Base-by-base conservation (phyloP, 2,113 vertebrate species). In the Calyptommatus sinebrachiatus region DNA sequence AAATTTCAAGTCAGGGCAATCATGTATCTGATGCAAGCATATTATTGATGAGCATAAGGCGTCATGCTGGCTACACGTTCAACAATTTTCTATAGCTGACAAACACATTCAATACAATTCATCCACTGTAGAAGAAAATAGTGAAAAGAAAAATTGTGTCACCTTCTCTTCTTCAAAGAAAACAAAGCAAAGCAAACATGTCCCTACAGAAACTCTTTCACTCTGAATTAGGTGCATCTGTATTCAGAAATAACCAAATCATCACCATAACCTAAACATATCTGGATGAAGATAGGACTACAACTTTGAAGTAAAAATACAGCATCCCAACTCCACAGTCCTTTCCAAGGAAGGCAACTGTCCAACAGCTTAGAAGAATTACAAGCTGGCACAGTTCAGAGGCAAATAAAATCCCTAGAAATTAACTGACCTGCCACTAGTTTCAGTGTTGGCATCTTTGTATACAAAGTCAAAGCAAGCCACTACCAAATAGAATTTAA, bases 1-100 rank as follows among this genome's bases (percentile, higher is more conserved):
- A 83, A 86, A 83, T 83, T 90, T 86, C 87, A 91, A 92, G 90
- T 75, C 87, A 90, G 92, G 87, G 89, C 85, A 88, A 83, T 90
- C 87, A 84, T 71, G 24, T 90, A 87, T 79, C 87, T 81, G 73
- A 22, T 82, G 83, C 88, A 93, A 79, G 73, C 70, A 78, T 80
- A 24, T 8, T 12, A 70, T 18, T 89, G 88, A 92, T 88, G 79
- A 88, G 87, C 70, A 77, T 82, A 93, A 83, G 89, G 81, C 75
- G 46, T 72, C 81, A 10, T 74, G 83, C 67, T 84, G 84, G 86
- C 73, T 83, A 79, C 76, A 79, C 74, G 74, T 70, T 83, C 78
- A 18, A 45, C 83, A 22, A 75, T 46, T 81, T 79, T 41, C 22
- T 84, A 76, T 82, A 81, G 85, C 78, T 87, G 89, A 90, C 84